Percentiles rank a stretch among this genome's conserved stretches.
These are phyloP conservation scores for Machimus rusticus DNA, from an alignment of 2,888 invertebrate genomes.

Conservation along the genomic window DNA sequence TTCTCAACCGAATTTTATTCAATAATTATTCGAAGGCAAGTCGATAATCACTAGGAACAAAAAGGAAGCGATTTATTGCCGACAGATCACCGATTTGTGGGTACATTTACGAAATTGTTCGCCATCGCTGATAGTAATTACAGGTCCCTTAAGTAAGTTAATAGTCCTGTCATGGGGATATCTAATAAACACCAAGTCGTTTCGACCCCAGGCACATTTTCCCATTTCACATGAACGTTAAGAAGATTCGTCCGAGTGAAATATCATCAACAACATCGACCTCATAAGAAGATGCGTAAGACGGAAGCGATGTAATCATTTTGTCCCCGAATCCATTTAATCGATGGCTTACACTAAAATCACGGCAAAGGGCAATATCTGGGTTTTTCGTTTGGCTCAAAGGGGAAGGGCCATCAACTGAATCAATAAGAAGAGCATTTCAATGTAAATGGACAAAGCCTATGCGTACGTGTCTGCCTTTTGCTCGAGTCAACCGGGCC, in stretches of 20 bases:
- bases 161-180: background rate
- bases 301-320: slow-evolving; percentile 44
- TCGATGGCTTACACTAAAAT: slow-evolving; percentile 47
- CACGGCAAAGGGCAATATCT: slow-evolving; percentile 45
- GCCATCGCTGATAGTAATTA: slow-evolving; percentile 1
- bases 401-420: slow-evolving; percentile 9
- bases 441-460: slow-evolving; percentile 26
- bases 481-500: background rate
- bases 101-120: background rate
- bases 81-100: slow-evolving; percentile 13
- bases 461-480: background rate
- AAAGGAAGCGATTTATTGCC: background rate
- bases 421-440: slow-evolving; percentile 30
- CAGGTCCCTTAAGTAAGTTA: background rate
- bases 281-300: slow-evolving; percentile 32
- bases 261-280: background rate
- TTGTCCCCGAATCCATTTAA: slow-evolving; percentile 44
- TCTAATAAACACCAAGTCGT: background rate
- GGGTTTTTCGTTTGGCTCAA: background rate
- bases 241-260: background rate
- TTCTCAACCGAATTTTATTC: background rate
- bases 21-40: background rate
- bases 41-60: background rate
- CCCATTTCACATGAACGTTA: background rate
- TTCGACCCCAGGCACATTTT: background rate